Evolutionary conservation across 2,888 invertebrate genomes (phyloP).

Genomic region (Xestia xanthographa): DNA sequence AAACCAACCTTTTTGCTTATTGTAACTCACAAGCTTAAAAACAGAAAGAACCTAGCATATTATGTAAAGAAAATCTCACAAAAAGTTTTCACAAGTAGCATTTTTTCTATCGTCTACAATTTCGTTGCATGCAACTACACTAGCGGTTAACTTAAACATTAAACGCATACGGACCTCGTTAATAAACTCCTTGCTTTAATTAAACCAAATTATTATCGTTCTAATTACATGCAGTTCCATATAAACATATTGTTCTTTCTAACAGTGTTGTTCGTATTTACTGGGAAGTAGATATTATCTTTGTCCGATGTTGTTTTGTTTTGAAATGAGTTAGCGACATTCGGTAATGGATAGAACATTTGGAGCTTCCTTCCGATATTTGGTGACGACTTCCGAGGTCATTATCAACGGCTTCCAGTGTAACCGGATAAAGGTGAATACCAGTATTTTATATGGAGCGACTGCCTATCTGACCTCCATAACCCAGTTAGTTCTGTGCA

Average conservation of each 20-base stretch:
- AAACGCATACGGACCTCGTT: constrained; percentile 44
- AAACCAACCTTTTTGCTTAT: background rate
- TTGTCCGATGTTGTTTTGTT: constrained; percentile 46
- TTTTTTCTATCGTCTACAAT: constrained; percentile 14
- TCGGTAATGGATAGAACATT: constrained; percentile 39
- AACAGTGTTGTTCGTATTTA: constrained; percentile 21
- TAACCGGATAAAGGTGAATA: background rate
- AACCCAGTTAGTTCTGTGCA: background rate
- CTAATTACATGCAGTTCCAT: constrained; percentile 45
- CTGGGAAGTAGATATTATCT: constrained; percentile 47
- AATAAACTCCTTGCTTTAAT: constrained; percentile 43
- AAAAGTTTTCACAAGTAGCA: background rate
- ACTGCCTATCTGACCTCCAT: background rate
- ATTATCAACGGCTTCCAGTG: background rate
- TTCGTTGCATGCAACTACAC: background rate
- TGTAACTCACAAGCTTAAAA: background rate
- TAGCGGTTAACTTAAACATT: constrained; percentile 45
- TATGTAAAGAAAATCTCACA: background rate
- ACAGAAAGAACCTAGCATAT: background rate
- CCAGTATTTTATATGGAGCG: background rate
- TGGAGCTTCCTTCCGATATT: constrained; percentile 52
- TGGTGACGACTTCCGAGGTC: constrained; percentile 16
- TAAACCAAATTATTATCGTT: constrained; percentile 42
- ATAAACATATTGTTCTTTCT: constrained; percentile 14
- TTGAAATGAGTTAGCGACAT: constrained; percentile 35